These are phyloP conservation scores for Neogale vison DNA, from an alignment of 2,113 vertebrate genomes.

Conservation along the genomic window DNA sequence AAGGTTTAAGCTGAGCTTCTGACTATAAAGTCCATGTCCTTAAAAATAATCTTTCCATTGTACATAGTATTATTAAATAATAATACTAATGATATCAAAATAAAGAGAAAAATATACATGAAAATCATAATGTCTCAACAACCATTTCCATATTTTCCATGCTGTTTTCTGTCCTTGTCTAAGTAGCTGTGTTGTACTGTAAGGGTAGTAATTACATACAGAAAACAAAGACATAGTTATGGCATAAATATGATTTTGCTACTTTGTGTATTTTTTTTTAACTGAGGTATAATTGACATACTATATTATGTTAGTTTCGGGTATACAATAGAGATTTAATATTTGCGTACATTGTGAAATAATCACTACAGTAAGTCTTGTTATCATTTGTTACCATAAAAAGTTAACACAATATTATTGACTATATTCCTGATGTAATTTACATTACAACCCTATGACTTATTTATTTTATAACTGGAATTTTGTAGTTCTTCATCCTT, in stretches of 20 bases:
- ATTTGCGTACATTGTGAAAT: not conserved
- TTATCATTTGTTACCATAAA: not conserved
- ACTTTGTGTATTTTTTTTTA: not conserved
- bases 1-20: not conserved
- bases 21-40: not conserved
- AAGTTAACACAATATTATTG: not conserved
- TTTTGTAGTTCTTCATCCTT: not conserved
- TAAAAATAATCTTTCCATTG: not conserved
- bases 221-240: conserved; percentile 49
- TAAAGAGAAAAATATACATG: not conserved
- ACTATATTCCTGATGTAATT: not conserved
- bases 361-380: not conserved
- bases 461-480: not conserved
- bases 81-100: conserved; percentile 6
- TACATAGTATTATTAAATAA: not conserved
- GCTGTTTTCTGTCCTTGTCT: not conserved
- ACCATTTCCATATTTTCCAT: not conserved
- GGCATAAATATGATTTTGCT: conserved; percentile 5
- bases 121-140: not conserved
- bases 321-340: not conserved
- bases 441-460: not conserved
- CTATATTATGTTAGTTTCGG: not conserved
- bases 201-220: conserved; percentile 17
- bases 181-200: not conserved
- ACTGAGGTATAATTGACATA: not conserved